A percentile compares a stretch with the other conserved stretches of the same genome.
Conservation (phyloP, 2,797 vertebrate genomes). For the Anabacerthia variegaticeps region DNA sequence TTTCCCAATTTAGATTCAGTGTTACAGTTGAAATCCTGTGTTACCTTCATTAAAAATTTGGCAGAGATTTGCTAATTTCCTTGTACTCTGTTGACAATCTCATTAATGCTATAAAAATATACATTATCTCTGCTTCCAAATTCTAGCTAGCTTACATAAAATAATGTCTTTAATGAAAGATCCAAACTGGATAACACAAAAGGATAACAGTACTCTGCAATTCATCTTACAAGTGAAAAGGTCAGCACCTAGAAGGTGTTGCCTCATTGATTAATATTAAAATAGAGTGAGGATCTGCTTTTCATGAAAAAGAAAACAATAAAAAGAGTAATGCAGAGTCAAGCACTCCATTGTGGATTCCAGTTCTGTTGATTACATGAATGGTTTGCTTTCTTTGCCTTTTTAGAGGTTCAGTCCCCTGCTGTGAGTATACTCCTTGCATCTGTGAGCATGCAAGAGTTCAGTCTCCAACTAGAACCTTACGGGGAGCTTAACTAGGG, state of each 20-base stretch:
- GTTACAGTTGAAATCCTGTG: not conserved
- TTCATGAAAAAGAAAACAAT: not conserved
- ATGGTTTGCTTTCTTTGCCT: not conserved
- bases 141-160: not conserved
- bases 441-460: not conserved
- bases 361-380: not conserved
- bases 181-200: not conserved
- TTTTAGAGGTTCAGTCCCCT: not conserved
- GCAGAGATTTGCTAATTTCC: not conserved
- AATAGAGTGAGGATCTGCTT: not conserved
- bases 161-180: not conserved
- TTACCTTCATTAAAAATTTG: not conserved
- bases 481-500: not conserved
- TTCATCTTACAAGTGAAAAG: not conserved
- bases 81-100: not conserved
- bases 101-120: not conserved
- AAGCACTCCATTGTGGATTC: not conserved
- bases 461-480: not conserved
- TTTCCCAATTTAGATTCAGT: not conserved
- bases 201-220: not conserved
- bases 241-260: not conserved
- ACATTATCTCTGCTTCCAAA: not conserved
- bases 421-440: not conserved
- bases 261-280: not conserved
- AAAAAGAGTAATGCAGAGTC: not conserved